Evolutionary conservation across 2,113 vertebrate species (phyloP), one percentile per base, ranked within the genome.

Genomic region (Corythornis vintsioides): DNA sequence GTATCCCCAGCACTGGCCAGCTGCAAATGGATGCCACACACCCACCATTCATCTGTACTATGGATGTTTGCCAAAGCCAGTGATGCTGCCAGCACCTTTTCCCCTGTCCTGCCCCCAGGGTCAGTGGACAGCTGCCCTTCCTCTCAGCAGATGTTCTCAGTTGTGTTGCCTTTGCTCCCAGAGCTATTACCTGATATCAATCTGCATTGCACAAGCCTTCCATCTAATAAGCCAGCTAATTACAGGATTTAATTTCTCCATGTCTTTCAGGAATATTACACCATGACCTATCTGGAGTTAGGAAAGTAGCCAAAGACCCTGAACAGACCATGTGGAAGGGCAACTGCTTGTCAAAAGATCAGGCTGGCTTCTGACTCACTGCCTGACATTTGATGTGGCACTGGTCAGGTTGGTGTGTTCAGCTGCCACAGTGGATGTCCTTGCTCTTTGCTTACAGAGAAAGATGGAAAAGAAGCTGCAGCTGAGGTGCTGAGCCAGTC

Each of bases 11-110:
- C 50, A 21, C 20, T 38, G 42, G n/a, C 9, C 61, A 48, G 53
- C 29, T 65, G 38, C 15, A 69, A 13, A 45, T 2, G 47, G 35
- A 9, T 11, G 3, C 9, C n/a, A 21, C 24, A 7, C 5, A 7
- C 5, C 50, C 47, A 26, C 8, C 50, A 4, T 13, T 50, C 2
- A 0, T 5, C 67, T 63, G 29, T 61, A n/a, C 28, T 22, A 1
- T 2, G 29, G 45, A 8, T 6, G 11, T 11, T 40, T 28, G 42
- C 43, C 72, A 43, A 35, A 40, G 50, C 21, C 79, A 67, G 28
- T 14, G 3, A 5, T 1, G 8, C 38, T 60, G 20, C 35, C 4
- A 7, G 55, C 50, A 60, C 28, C 59, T 77, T 73, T 43, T 33
- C 29, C 55, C 42, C 65, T 1, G 0, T 26, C 31, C 28, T 48